Evolutionary conservation across 2,113 vertebrate genomes (phyloP).

Genomic region (Gnathonemus echidnorhynchus): DNA sequence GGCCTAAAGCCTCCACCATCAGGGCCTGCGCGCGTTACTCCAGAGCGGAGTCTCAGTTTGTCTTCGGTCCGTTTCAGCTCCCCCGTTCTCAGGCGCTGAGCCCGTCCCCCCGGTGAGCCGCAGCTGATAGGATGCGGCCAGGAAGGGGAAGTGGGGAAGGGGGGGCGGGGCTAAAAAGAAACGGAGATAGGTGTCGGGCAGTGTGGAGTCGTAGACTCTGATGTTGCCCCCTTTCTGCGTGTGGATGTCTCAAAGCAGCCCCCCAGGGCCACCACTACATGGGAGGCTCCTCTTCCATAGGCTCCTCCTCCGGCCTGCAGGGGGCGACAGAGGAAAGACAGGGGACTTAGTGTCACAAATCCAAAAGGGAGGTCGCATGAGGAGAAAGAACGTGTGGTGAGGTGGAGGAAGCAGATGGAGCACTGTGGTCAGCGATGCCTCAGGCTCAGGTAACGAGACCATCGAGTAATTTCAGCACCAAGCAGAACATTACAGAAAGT

Average conservation of each 20-base stretch:
- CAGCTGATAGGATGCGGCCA: slow-evolving; percentile 49
- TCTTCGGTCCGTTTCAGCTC: slow-evolving; percentile 38
- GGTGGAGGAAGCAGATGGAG: background rate
- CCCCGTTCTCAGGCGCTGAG: slow-evolving; percentile 24
- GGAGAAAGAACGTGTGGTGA: background rate
- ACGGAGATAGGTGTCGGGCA: slow-evolving; percentile 48
- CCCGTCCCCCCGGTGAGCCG: slow-evolving; percentile 27
- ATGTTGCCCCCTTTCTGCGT: slow-evolving; percentile 32
- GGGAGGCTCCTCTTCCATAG: slow-evolving; percentile 90
- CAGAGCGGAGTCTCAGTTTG: slow-evolving; percentile 19
- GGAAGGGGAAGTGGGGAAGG: slow-evolving; percentile 41
- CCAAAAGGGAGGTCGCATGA: background rate
- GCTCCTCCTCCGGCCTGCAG: slow-evolving; percentile 79
- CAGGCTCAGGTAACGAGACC: background rate
- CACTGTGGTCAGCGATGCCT: background rate
- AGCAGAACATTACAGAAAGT: background rate
- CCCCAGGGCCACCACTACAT: slow-evolving; percentile 67
- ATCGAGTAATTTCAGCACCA: background rate
- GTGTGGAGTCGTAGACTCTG: slow-evolving; percentile 66
- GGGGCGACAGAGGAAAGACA: background rate
- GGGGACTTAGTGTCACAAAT: background rate
- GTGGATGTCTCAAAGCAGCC: slow-evolving; percentile 50
- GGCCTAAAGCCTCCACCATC: slow-evolving; percentile 17
- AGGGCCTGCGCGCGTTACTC: slow-evolving; percentile 10
- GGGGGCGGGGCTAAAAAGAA: slow-evolving; percentile 52